Base-by-base conservation (phyloP, 2,113 vertebrate genomes). In the Otocyon megalotis region DNA sequence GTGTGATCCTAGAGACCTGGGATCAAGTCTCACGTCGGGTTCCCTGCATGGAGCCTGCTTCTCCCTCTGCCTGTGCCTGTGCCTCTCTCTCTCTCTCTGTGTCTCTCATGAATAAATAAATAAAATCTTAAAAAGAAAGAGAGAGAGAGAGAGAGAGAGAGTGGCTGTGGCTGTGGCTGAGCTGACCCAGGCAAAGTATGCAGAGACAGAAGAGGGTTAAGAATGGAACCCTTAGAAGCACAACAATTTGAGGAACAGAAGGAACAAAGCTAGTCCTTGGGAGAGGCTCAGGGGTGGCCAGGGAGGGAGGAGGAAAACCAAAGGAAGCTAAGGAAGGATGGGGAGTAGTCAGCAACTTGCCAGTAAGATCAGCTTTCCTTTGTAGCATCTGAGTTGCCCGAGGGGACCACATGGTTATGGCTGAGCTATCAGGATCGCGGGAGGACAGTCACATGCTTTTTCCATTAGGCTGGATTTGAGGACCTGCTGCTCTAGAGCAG, bases 351-450 rank as follows among this genome's bases (percentile, higher is more conserved):
- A 35, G 58, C 90, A 28, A 4, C 22, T 32, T 60, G 30, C 80
- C 58, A 0, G 0, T 3, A 17, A 50, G 50, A 13, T 26, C 63
- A 14, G 15, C 65, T 80, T 71, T n/a, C 62, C 82, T 65, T 56
- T 15, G 35, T 9, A 28, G 48, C 43, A 3, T 53, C 20, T 32
- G 22, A 8, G 26, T 35, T 88, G 65, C 43, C 81, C 19, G 14
- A 62, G 37, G 58, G 43, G 26, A 53, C 90, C 69, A 1, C 35
- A 0, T 16, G 62, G 28, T 54, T 20, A 8, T 54, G 14, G 6
- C 2, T 43, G n/a, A 69, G 15, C 71, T 58, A 10, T 84, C 30
- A 0, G 17, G 56, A 48, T 50, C 0, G 0, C 9, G 11, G 15
- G 43, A 32, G 43, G 24, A 37, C 17, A 19, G 30, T 37, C 67